A percentile compares a stretch with the other conserved stretches of the same genome.
phyloP scores from a whole-genome alignment of 1,140 invertebrate genomes.

The Harlomillsia oculata region DNA sequence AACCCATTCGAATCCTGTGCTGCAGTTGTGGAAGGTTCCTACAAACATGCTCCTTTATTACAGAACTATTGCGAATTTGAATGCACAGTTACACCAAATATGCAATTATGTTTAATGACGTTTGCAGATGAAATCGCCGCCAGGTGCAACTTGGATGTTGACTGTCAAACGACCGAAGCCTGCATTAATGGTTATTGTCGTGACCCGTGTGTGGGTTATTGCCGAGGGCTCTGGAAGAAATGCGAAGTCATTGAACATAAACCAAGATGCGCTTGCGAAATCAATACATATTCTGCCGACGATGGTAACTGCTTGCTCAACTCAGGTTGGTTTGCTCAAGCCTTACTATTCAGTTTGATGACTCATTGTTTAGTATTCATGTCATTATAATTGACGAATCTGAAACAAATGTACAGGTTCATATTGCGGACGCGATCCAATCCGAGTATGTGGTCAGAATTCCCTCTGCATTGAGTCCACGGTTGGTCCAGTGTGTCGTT shows the following conservation, averaged over 20 bases:
- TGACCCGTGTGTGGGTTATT: slow-evolving; percentile 51
- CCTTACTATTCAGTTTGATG: not conserved
- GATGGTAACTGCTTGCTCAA: slow-evolving; percentile 34
- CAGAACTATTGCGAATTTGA: no score
- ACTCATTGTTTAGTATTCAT: not conserved
- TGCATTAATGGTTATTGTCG: slow-evolving; percentile 56
- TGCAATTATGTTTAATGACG: not conserved
- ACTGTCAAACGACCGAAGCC: slow-evolving; percentile 54
- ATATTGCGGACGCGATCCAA: slow-evolving; percentile 34
- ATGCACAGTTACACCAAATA: not conserved
- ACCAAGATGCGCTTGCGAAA: slow-evolving; percentile 32
- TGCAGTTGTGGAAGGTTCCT: slow-evolving; percentile 47
- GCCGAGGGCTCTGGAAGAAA: slow-evolving; percentile 34
- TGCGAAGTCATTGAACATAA: slow-evolving; percentile 34
- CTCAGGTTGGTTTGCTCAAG: no score
- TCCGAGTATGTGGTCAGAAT: slow-evolving; percentile 34
- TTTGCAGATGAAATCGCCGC: slow-evolving; percentile 36
- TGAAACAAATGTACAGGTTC: slow-evolving; percentile 20
- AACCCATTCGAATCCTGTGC: slow-evolving; percentile 69
- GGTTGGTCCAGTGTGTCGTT: slow-evolving; percentile 40
- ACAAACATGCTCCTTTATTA: no score
- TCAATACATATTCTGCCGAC: slow-evolving; percentile 34
- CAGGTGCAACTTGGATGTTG: slow-evolving; percentile 51
- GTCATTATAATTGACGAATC: not conserved
- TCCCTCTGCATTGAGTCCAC: slow-evolving; percentile 35